Evolutionary conservation across 2,888 invertebrate species (phyloP), one percentile per base, ranked within the genome.

Genomic region (Harpalus rufipes): DNA sequence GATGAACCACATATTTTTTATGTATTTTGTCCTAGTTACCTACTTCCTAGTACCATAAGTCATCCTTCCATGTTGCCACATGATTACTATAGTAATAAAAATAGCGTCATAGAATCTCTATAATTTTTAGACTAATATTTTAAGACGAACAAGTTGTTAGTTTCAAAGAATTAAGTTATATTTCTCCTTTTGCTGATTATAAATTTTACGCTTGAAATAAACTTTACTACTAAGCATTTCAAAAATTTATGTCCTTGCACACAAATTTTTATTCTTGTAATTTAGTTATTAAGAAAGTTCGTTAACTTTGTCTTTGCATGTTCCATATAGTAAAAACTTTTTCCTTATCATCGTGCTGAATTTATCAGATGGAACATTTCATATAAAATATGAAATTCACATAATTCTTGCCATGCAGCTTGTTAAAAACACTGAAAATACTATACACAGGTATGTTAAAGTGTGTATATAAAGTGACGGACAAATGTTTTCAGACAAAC

Each of bases 281-380:
- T 25, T 21, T 25, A 63, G 25, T 25, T 63, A 63, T 63, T 63
- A 63, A 63, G 25, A 63, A 59, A 59, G 14, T 59, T 59, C 59
- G n/a, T 59, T 59, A 59, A 63, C 25, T 25, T 25, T 25, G n/a
- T 25, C 12, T 63, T 63, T 63, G 63, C 63, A 63, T 63, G 63
- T 63, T 63, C 21, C 63, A 21, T 63, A 18, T 63, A 63, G 8
- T 63, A 63, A 63, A 63, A 63, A 25, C 14, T 32, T 63, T 32
- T 63, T 63, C 8, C 63, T 63, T 63, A 63, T 63, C 63, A 10
- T 12, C 12, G 16, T 61, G 7, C 21, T 63, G 12, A 10, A 63
- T 12, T 25, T 63, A 63, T 63, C 25, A 63, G 63, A 63, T 63
- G 21, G 6, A 25, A 25, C 21, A 63, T 63, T 63, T 63, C 32